These are phyloP conservation scores for Dinomys branickii DNA, from an alignment of 2,113 vertebrate species.

Conservation along the genomic window DNA sequence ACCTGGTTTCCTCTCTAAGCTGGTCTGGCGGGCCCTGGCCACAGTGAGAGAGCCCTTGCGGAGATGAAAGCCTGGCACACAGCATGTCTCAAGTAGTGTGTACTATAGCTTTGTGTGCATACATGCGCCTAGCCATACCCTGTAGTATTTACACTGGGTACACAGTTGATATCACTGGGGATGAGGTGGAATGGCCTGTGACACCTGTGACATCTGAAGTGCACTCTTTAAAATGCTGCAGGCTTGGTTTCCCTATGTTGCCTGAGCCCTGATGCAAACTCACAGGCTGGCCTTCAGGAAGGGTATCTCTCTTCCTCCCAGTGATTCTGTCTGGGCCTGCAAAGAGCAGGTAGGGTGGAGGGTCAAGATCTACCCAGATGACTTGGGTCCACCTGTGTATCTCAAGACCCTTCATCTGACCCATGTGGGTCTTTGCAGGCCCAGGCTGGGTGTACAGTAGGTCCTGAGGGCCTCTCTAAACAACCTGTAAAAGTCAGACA, in stretches of 20 bases:
- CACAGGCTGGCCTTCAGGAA: neutral
- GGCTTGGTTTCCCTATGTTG: constrained; percentile 55
- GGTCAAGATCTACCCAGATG: neutral
- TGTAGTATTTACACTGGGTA: constrained; percentile 74
- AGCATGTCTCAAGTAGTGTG: constrained; percentile 83
- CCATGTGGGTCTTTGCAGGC: neutral
- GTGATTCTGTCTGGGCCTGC: neutral
- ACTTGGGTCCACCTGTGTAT: neutral
- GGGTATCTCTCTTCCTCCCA: neutral
- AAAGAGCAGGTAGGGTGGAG: too few species aligned
- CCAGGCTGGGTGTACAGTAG: neutral
- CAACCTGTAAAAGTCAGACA: neutral
- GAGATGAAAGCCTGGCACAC: constrained; percentile 85
- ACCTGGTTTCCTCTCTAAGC: constrained; percentile 84
- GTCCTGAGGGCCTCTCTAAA: neutral
- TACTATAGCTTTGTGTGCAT: constrained; percentile 80
- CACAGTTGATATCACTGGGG: constrained; percentile 67
- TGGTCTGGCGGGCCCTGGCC: constrained; percentile 80
- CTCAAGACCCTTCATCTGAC: neutral
- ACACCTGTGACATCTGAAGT: constrained; percentile 28
- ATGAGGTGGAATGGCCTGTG: constrained; percentile 36
- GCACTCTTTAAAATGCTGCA: constrained; percentile 37
- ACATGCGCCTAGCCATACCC: constrained; percentile 70
- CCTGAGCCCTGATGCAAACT: neutral
- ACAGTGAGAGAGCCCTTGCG: constrained; percentile 78